These are phyloP conservation scores for Nasonia oneida DNA, from an alignment of 2,888 invertebrate species.

Conservation along the genomic window DNA sequence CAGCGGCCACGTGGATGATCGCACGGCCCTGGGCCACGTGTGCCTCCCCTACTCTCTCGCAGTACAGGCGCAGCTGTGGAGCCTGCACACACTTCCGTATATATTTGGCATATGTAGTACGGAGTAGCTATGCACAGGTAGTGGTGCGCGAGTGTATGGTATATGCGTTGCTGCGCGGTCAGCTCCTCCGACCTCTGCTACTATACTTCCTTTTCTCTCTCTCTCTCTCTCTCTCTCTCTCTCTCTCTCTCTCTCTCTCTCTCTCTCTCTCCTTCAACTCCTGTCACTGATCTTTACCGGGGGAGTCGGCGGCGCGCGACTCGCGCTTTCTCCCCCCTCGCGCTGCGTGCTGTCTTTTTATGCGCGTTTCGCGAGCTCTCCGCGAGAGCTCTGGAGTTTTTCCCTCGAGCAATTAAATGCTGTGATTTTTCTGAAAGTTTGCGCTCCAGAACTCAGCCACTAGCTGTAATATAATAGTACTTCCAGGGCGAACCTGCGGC, in stretches of 20 bases:
- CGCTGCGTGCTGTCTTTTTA: background rate
- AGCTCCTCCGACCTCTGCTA: too few relatives aligned
- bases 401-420: too few relatives aligned
- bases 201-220: background rate
- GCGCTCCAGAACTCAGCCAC: too few relatives aligned
- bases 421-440: too few relatives aligned
- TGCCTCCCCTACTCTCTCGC: background rate
- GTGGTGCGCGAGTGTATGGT: background rate
- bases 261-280: background rate
- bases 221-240: too few relatives aligned
- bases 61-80: too few relatives aligned
- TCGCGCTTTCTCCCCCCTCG: background rate
- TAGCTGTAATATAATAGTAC: too few relatives aligned
- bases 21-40: conserved; percentile 70
- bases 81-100: too few relatives aligned
- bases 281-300: conserved; percentile 44
- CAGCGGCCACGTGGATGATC: conserved; percentile 67
- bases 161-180: too few relatives aligned
- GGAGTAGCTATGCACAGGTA: background rate
- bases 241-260: background rate
- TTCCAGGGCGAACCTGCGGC: too few relatives aligned
- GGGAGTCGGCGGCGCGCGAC: background rate
- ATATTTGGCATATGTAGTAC: background rate
- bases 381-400: background rate
- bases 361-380: background rate